Percentiles rank a stretch among this genome's conserved stretches.
These are phyloP conservation scores for Epirrhoe tristata DNA, from an alignment of 2,888 invertebrate genomes.

Conservation along the genomic window DNA sequence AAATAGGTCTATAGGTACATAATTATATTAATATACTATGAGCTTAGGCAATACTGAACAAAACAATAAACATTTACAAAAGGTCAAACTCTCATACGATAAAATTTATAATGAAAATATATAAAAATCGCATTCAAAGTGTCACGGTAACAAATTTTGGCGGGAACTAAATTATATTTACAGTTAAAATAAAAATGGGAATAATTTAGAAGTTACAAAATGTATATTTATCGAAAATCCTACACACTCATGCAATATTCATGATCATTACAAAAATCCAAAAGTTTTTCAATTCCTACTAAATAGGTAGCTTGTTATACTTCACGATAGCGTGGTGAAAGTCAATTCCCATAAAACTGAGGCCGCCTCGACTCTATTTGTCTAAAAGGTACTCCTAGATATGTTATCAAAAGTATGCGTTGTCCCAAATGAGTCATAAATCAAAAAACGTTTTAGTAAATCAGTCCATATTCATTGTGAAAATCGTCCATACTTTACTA, in stretches of 20 bases:
- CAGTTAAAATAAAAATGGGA: constrained; percentile 58
- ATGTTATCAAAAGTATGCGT: constrained; percentile 40
- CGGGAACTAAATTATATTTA: constrained; percentile 73
- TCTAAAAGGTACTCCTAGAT: constrained; percentile 46
- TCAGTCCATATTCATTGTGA: constrained; percentile 38
- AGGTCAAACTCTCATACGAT: constrained; percentile 67
- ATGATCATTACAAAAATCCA: constrained; percentile 54
- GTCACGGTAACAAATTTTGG: constrained; percentile 73
- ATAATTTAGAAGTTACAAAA: constrained; percentile 50
- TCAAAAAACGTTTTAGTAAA: constrained; percentile 38
- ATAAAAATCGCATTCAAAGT: constrained; percentile 47
- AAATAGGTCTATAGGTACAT: constrained; percentile 69
- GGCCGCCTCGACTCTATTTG: constrained; percentile 20
- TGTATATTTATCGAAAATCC: constrained; percentile 69
- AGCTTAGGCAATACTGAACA: constrained; percentile 82
- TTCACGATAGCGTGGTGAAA: constrained; percentile 14
- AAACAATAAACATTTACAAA: constrained; percentile 83
- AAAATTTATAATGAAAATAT: constrained; percentile 59
- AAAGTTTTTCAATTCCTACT: constrained; percentile 64
- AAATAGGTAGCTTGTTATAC: constrained; percentile 41
- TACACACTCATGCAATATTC: constrained; percentile 48
- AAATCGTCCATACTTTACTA: constrained; percentile 7
- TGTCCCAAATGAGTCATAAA: constrained; percentile 35
- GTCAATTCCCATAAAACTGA: constrained; percentile 40
- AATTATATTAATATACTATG: constrained; percentile 77